Conservation (phyloP, 2,888 invertebrate species). For the Eremobia ochroleuca region DNA sequence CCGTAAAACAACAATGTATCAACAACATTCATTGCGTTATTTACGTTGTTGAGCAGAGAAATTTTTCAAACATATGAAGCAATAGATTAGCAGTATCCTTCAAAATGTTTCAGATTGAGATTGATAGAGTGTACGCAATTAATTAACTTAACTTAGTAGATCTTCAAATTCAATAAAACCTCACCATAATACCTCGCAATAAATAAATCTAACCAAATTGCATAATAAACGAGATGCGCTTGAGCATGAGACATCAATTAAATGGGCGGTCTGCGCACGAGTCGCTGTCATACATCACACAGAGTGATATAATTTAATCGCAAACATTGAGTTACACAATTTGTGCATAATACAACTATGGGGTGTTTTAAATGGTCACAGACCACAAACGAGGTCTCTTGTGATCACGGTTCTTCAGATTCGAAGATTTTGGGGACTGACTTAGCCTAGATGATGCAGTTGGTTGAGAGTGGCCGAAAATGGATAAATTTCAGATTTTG, state of each 20-base stretch:
- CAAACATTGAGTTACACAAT: conserved; percentile 40
- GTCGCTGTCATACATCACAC: conserved; percentile 41
- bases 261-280: conserved; percentile 39
- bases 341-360: background rate
- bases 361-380: conserved; percentile 2
- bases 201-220: conserved; percentile 21
- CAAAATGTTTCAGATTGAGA: too few species aligned
- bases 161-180: background rate
- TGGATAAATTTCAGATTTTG: background rate
- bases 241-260: conserved; percentile 47
- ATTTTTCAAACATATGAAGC: too few species aligned
- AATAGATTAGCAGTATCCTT: too few species aligned
- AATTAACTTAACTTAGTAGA: background rate
- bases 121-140: too few species aligned
- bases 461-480: background rate
- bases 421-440: background rate
- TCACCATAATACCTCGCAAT: background rate
- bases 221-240: conserved; percentile 16
- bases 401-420: background rate
- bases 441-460: too few species aligned
- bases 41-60: too few species aligned
- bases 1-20: too few species aligned
- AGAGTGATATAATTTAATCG: conserved; percentile 57
- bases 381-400: background rate
- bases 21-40: too few species aligned